Base-by-base conservation (phyloP, 2,113 vertebrate genomes). In the Larimichthys crocea region DNA sequence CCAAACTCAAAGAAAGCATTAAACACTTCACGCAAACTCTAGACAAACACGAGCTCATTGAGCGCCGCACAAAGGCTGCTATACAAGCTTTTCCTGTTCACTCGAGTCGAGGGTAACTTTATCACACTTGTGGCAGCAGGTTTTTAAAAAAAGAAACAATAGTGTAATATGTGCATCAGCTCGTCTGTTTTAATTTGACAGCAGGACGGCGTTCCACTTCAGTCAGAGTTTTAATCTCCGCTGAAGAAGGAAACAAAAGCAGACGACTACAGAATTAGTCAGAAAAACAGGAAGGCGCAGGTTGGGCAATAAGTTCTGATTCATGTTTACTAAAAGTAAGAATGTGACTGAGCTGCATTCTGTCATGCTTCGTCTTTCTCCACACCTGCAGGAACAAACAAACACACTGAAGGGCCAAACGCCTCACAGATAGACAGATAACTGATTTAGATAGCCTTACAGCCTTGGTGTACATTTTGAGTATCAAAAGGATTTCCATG, bases 21-120 rank as follows among this genome's bases (percentile, higher is more conserved):
- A 56, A 64, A 77, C 42, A 80, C 57, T 70, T 26, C n/a, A 40
- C 31, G 49, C 50, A 42, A 69, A 53, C 17, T 65, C 9, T 46
- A 69, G 57, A 85, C 60, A 88, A 87, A 84, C 80, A 88, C 14
- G 2, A 50, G 76, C 60, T 72, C 65, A 84, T 15, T 15, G 17
- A 63, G 26, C 12, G 14, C 74, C 80, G 89, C 81, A 90, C 81
- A 81, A 40, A 80, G 31, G 89, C 80, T 50, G 90, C 65, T 12
- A 3, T 62, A 79, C 93, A 77, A 65, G 93, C 83, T 91, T 90
- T 91, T 93, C 92, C 87, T 88, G 91, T 91, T 91, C 74, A 1
- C 48, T 79, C 56, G 20, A 66, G 22, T 19, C 17, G 15, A 29
- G 26, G 64, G 61, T 26, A 14, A 67, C 44, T 49, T 69, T 20